Evolutionary conservation across 2,113 vertebrate genomes (phyloP).

Genomic region (Colaptes auratus): DNA sequence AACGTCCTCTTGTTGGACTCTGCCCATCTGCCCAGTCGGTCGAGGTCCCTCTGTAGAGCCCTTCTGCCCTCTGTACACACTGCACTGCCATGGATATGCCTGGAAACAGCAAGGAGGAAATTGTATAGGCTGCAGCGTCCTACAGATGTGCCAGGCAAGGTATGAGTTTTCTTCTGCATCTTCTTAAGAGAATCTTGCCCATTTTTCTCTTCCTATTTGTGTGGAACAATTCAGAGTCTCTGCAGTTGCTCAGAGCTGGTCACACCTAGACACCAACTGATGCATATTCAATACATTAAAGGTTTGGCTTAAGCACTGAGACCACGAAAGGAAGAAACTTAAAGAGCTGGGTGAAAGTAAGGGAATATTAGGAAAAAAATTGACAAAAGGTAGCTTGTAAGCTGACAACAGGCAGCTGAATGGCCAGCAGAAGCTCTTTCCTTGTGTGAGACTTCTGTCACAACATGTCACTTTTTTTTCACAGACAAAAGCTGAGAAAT

Average conservation of each 20-base stretch:
- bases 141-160: not conserved
- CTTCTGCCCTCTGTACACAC: not conserved
- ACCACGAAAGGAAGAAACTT: not conserved
- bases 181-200: not conserved
- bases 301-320: not conserved
- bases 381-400: not conserved
- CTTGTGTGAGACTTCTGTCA: not conserved
- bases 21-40: no score
- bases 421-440: not conserved
- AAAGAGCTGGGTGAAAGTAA: not conserved
- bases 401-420: not conserved
- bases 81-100: not conserved
- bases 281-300: not conserved
- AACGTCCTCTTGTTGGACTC: no score
- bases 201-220: not conserved
- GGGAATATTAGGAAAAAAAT: not conserved
- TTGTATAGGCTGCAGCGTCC: not conserved
- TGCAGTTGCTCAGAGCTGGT: not conserved
- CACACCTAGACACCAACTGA: not conserved
- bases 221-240: not conserved
- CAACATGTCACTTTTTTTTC: not conserved
- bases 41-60: no score
- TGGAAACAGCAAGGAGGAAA: not conserved
- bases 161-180: not conserved
- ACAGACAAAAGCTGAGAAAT: not conserved